A percentile compares a stretch with the other conserved stretches of the same genome.
phyloP scores from a whole-genome alignment of 1,140 invertebrate species.

The Pseudomyrmex sp. region DNA sequence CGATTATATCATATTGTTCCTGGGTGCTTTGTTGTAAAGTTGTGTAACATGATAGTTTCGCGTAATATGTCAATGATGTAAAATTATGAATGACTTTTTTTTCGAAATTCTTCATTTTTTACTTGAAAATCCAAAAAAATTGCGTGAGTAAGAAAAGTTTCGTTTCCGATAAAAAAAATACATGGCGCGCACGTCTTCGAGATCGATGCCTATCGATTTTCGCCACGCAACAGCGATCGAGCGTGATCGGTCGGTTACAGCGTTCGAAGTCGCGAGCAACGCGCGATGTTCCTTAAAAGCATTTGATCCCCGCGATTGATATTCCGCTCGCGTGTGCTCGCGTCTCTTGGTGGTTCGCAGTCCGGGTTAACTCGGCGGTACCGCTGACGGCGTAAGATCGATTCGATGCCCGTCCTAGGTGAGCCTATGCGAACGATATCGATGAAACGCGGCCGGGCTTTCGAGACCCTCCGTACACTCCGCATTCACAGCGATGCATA shows the following conservation, averaged over 20 bases:
- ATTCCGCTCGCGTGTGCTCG: slow-evolving; percentile 78
- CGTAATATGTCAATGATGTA: too few relatives aligned
- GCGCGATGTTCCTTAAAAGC: slow-evolving; percentile 75
- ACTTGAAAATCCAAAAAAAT: neutral
- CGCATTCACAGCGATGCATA: slow-evolving; percentile 51
- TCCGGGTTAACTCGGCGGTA: slow-evolving; percentile 74
- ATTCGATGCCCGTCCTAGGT: slow-evolving; percentile 73
- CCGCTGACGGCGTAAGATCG: slow-evolving; percentile 72
- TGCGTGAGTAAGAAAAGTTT: neutral
- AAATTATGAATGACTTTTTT: too few relatives aligned
- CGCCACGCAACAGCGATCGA: slow-evolving; percentile 36
- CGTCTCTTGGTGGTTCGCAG: slow-evolving; percentile 74
- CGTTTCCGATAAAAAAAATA: too few relatives aligned
- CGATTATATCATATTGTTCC: neutral
- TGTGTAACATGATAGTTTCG: too few relatives aligned
- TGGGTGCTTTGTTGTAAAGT: too few relatives aligned
- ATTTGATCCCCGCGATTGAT: slow-evolving; percentile 80
- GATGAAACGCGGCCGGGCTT: slow-evolving; percentile 63
- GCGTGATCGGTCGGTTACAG: slow-evolving; percentile 6
- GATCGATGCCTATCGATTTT: slow-evolving; percentile 26
- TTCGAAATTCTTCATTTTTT: too few relatives aligned
- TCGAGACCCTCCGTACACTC: slow-evolving; percentile 51
- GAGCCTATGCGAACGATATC: slow-evolving; percentile 69
- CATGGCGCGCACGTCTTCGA: too few relatives aligned
- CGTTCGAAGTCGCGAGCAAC: slow-evolving; percentile 50